A percentile compares a stretch with the other conserved stretches of the same genome.
Evolutionary conservation across 2,888 invertebrate species (phyloP).

Genomic region (Drosophila macrothrix): DNA sequence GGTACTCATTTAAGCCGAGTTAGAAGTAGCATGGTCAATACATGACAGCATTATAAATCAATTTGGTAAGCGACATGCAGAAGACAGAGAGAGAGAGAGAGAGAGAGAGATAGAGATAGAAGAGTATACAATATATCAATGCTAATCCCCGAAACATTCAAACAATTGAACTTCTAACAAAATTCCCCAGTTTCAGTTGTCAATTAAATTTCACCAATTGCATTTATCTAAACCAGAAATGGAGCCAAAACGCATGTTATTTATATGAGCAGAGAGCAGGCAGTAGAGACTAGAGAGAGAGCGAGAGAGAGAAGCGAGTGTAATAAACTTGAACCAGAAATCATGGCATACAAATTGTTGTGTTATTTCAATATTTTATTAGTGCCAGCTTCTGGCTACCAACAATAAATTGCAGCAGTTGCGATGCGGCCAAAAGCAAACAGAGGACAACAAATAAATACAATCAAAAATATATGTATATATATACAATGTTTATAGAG

Average conservation of each 20-base stretch:
- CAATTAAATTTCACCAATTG: constrained; percentile 58
- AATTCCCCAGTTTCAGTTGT: constrained; percentile 54
- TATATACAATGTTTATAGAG: constrained; percentile 9
- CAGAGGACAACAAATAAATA: constrained; percentile 59
- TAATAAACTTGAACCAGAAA: constrained; percentile 46
- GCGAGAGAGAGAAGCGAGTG: background rate
- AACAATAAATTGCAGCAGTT: constrained; percentile 75
- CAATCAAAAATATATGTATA: constrained; percentile 40
- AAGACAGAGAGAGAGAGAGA: background rate
- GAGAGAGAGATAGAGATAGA: background rate
- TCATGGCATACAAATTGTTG: constrained; percentile 45
- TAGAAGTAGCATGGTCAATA: constrained; percentile 2
- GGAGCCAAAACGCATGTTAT: constrained; percentile 52
- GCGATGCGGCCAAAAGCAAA: constrained; percentile 39
- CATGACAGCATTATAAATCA: constrained; percentile 33
- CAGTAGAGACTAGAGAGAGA: background rate
- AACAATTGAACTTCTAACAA: constrained; percentile 36
- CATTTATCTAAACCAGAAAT: constrained; percentile 47
- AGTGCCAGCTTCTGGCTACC: constrained; percentile 41
- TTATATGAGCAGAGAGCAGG: constrained; percentile 17
- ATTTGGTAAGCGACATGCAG: constrained; percentile 21
- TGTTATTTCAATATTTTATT: constrained; percentile 76
- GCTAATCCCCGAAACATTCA: constrained; percentile 34
- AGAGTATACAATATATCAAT: constrained; percentile 13
- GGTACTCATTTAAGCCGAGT: background rate